Base-by-base conservation (phyloP, 2,888 invertebrate genomes). In the Chalcis sispes region DNA sequence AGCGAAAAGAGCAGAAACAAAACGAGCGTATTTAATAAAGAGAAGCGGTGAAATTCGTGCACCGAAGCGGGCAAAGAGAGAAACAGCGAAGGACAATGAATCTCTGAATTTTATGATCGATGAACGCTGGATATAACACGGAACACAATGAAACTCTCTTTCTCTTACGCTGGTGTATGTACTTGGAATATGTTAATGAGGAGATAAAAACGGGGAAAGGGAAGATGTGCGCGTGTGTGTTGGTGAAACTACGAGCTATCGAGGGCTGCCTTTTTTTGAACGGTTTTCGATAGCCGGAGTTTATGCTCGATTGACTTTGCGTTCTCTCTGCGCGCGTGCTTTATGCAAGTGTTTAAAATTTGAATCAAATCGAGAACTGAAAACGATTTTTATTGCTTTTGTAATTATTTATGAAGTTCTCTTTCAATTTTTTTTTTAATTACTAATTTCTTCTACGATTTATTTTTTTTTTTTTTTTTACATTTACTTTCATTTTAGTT, bases 11-110 rank as follows among this genome's bases (percentile, higher is more conserved):
- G 67, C 56, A 67, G 23, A 32, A 48, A 40, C 25, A 36, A 32
- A 48, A 40, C 25, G 48, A 20, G 69, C 59, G 36, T 69, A 59
- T 69, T 69, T 69, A 59, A 59, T 36, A 59, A 59, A 58, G 56
- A 58, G 54, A 67, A 58, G 58, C 62, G 8, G 25, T n/a, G 56
- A 56, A 69, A 59, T 59, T 69, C 58, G 32, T 13, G 20, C 46
- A 29, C 15, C 58, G 58, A 13, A 27, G 54, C 10, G 18, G 29
- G 20, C 42, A 10, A 29, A 20, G 36, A 20, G 36, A 5, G 46
- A 15, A 23, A 8, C 10, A 23, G 23, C 20, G 25, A n/a, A n/a
- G n/a, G n/a, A n/a, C n/a, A n/a, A n/a, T n/a, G n/a, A n/a, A n/a
- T n/a, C n/a, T n/a, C n/a, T n/a, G n/a, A n/a, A n/a, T n/a, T 27